These are phyloP conservation scores for Antechinus stuartii DNA, from an alignment of 2,113 vertebrate genomes.

Conservation along the genomic window DNA sequence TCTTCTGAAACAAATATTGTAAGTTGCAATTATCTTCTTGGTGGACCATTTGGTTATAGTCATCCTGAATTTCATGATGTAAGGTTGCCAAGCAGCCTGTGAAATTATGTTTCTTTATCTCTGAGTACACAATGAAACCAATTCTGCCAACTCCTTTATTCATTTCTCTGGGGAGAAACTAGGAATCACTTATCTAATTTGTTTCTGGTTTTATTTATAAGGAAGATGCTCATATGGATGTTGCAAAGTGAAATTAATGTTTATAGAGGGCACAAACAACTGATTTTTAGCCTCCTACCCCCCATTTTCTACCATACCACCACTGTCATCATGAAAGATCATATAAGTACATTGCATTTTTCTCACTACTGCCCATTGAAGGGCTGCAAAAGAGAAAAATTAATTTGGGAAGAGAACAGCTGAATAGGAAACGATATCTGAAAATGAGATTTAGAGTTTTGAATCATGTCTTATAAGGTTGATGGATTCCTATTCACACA, in stretches of 20 bases:
- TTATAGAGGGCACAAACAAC: neutral
- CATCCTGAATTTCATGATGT: neutral
- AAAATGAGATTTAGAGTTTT: neutral
- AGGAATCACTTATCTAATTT: neutral
- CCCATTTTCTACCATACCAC: neutral
- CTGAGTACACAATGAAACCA: conserved; percentile 1
- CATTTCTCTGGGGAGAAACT: neutral
- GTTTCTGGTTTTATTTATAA: neutral
- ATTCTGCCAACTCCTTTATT: neutral
- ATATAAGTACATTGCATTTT: neutral
- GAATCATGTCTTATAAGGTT: neutral
- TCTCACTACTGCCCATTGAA: neutral
- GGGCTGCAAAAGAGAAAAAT: neutral
- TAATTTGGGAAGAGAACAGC: neutral
- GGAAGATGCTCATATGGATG: neutral
- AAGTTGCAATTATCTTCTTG: neutral
- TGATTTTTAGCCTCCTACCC: neutral
- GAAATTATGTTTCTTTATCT: neutral
- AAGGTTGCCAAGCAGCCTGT: neutral
- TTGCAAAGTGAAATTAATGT: neutral
- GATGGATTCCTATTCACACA: neutral
- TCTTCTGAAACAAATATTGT: neutral
- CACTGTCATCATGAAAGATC: neutral
- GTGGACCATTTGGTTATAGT: neutral
- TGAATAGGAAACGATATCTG: neutral